Conservation (phyloP, 2,113 vertebrate genomes). For the Cyphomyrus discorhynchus region DNA sequence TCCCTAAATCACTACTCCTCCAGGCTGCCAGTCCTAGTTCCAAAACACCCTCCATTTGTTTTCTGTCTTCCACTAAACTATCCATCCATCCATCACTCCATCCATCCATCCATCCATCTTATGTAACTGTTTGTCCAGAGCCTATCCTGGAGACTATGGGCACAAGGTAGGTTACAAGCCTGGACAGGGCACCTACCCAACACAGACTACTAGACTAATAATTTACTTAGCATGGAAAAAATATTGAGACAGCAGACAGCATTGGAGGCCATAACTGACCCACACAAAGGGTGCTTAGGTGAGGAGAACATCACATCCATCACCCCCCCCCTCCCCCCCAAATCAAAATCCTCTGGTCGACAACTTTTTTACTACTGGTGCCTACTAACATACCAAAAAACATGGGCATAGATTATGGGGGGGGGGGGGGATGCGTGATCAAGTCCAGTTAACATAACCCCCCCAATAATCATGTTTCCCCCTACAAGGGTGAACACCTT, state of each 20-base stretch:
- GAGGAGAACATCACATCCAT: neutral
- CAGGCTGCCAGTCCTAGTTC: no score
- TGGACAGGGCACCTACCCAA: neutral
- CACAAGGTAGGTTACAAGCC: neutral
- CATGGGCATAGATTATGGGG: no score
- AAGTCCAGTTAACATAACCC: no score
- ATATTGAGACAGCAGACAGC: neutral
- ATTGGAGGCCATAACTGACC: neutral
- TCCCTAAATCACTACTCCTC: neutral
- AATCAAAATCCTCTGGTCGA: neutral
- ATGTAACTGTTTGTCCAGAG: neutral
- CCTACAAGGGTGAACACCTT: no score
- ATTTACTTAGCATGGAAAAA: neutral
- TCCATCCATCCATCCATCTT: neutral
- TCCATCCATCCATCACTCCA: neutral
- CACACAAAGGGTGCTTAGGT: neutral
- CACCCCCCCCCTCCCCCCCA: neutral
- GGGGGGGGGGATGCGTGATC: no score
- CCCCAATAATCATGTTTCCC: no score
- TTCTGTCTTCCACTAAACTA: neutral
- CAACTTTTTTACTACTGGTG: neutral
- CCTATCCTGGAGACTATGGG: neutral
- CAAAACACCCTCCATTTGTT: neutral
- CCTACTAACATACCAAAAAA: neutral
- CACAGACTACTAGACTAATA: neutral